These are phyloP conservation scores for Elephantulus edwardii DNA, from an alignment of 2,113 vertebrate genomes.

Conservation along the genomic window DNA sequence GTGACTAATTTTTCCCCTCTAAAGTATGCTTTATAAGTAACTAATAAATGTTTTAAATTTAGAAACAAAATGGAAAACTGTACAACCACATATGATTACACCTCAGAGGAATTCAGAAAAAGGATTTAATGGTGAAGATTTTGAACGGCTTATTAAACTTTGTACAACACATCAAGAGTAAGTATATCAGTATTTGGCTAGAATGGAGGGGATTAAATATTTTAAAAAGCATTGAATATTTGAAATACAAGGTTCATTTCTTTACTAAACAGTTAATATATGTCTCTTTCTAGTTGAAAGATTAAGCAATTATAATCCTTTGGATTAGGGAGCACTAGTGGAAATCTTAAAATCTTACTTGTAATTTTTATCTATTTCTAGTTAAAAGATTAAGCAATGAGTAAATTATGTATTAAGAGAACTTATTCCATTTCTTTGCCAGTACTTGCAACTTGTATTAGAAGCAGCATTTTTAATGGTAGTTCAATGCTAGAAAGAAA, in stretches of 20 bases:
- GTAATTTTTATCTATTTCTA: neutral
- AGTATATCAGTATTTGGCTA: slow-evolving; percentile 77
- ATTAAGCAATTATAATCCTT: too few species aligned
- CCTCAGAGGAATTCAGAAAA: slow-evolving; percentile 78
- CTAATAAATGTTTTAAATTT: slow-evolving; percentile 72
- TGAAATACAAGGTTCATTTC: slow-evolving; percentile 18
- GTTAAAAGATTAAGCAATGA: neutral
- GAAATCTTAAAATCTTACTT: neutral
- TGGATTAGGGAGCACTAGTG: too few species aligned
- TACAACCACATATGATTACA: slow-evolving; percentile 67
- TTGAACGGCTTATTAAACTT: slow-evolving; percentile 90
- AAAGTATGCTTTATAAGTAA: slow-evolving; percentile 38
- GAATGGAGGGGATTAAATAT: neutral
- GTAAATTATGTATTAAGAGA: neutral
- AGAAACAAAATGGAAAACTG: slow-evolving; percentile 90
- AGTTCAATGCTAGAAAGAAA: neutral
- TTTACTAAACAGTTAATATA: neutral
- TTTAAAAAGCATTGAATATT: neutral
- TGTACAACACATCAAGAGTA: slow-evolving; percentile 94
- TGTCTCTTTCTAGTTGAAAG: neutral
- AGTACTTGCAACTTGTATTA: neutral
- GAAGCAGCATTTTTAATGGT: neutral
- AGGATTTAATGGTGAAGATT: slow-evolving; percentile 85
- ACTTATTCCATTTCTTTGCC: neutral
- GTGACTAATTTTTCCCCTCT: neutral